Percentiles rank a stretch among this genome's conserved stretches.
Conservation (phyloP, 2,888 invertebrate genomes). For the Calephelis perditalis region DNA sequence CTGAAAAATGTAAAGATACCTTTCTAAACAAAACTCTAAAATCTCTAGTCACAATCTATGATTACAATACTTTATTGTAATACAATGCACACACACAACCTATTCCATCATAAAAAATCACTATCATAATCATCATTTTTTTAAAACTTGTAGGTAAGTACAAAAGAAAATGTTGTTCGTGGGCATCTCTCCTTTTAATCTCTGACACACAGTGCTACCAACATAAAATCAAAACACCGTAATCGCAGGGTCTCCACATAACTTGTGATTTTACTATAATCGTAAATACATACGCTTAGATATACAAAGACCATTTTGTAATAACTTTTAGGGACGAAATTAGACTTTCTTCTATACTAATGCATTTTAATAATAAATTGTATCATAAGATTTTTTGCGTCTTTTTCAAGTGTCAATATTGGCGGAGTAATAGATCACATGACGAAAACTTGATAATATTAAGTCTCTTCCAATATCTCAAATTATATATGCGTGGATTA, state of each 20-base stretch:
- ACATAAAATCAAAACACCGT: neutral
- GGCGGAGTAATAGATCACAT: slow-evolving; percentile 3
- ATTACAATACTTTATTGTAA: no score
- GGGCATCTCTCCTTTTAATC: no score
- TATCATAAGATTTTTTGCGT: slow-evolving; percentile 11
- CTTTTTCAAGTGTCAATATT: slow-evolving; percentile 1
- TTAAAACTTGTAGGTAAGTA: no score
- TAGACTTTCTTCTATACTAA: slow-evolving; percentile 15
- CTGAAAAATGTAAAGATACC: no score
- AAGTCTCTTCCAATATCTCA: no score
- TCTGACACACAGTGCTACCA: neutral
- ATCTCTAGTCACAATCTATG: no score
- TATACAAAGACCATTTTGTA: slow-evolving; percentile 21
- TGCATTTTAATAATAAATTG: slow-evolving; percentile 13
- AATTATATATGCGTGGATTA: no score
- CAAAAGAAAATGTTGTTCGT: no score
- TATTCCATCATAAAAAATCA: no score
- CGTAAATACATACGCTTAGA: slow-evolving; percentile 16
- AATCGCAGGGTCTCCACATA: neutral
- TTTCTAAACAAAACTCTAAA: no score
- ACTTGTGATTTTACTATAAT: slow-evolving; percentile 2
- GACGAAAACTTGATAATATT: neutral
- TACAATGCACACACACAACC: no score
- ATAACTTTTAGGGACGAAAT: slow-evolving; percentile 17
- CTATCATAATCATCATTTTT: no score